Percentiles rank a stretch among this genome's conserved stretches.
Evolutionary conservation across 1,140 invertebrate genomes (phyloP).

Genomic region (Drosophila prosaltans): DNA sequence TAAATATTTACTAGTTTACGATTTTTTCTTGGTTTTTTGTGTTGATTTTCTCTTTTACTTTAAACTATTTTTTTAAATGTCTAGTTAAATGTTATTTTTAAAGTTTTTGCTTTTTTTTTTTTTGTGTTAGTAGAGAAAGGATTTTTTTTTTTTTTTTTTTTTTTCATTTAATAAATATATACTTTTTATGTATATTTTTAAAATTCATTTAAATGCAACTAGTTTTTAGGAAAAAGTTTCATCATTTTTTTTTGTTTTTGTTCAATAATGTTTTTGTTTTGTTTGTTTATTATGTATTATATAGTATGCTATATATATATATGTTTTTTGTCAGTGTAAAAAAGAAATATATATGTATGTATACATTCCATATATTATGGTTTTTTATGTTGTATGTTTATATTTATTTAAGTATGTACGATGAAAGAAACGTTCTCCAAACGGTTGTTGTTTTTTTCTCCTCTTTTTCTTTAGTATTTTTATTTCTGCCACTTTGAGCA

Average conservation of each 20-base stretch:
- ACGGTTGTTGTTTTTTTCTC: conserved; percentile 29
- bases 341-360: conserved; percentile 65
- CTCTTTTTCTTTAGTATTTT: conserved; percentile 42
- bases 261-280: conserved; percentile 4
- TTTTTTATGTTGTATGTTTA: conserved; percentile 21
- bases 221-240: conserved; percentile 80
- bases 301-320: conserved; percentile 66
- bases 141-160: conserved; percentile 46
- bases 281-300: conserved; percentile 41
- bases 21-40: conserved; percentile 60
- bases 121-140: conserved; percentile 72
- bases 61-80: conserved; percentile 74
- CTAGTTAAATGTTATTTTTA: conserved; percentile 77
- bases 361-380: conserved; percentile 35
- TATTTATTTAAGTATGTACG: conserved; percentile 36
- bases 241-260: conserved; percentile 63
- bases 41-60: conserved; percentile 50
- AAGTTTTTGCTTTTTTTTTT: conserved; percentile 62
- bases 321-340: conserved; percentile 64
- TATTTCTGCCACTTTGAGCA: conserved; percentile 48
- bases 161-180: conserved; percentile 75
- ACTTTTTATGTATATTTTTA: conserved; percentile 76
- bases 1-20: conserved; percentile 79
- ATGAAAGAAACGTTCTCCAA: conserved; percentile 66
- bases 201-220: conserved; percentile 80